Conservation (phyloP, 2,113 vertebrate genomes). For the Phalacrocorax pelagicus region DNA sequence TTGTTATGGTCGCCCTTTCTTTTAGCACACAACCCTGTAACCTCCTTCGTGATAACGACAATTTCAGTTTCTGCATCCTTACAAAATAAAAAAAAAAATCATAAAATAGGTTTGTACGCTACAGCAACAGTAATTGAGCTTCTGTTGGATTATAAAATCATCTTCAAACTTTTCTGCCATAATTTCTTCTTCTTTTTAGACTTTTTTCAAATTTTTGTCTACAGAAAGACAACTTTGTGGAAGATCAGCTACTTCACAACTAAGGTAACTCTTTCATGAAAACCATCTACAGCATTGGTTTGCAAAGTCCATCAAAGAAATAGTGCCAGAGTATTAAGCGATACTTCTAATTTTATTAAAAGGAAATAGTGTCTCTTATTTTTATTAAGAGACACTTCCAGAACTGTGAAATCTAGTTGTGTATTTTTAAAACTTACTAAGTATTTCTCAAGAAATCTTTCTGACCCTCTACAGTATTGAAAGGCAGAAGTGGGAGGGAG, state of each 20-base stretch:
- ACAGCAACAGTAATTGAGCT: neutral
- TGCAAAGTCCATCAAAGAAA: neutral
- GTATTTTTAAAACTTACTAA: neutral
- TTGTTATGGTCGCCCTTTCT: neutral
- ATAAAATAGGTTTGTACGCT: neutral
- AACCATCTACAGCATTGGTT: neutral
- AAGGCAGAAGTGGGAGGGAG: neutral
- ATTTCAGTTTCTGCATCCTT: neutral
- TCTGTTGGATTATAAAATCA: neutral
- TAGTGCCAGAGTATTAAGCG: neutral
- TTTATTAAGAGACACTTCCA: neutral
- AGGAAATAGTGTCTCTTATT: no score
- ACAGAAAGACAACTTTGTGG: neutral
- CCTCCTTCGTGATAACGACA: neutral
- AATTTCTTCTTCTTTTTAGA: neutral
- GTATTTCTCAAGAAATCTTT: neutral
- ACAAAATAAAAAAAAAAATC: neutral
- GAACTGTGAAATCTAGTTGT: neutral
- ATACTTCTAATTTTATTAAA: no score
- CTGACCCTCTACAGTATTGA: neutral
- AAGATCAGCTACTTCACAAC: neutral
- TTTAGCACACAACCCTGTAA: neutral
- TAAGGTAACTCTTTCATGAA: neutral
- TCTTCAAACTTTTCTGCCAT: neutral
- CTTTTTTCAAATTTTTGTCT: neutral